A percentile compares a stretch with the other conserved stretches of the same genome.
Conservation (phyloP, 2,797 vertebrate species). For the Xenentodon cancila region DNA sequence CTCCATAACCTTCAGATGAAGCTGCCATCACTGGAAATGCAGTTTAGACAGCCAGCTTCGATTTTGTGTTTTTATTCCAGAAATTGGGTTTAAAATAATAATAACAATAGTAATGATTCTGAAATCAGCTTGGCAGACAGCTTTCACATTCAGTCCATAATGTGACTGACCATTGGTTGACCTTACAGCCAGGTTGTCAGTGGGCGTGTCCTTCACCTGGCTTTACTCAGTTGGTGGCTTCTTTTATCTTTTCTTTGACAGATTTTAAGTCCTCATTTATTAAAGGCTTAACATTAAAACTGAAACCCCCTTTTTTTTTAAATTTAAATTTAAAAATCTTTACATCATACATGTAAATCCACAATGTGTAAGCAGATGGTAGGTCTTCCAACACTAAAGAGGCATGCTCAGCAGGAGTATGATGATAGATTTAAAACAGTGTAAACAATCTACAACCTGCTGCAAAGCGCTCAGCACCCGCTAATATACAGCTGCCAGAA, state of each 20-base stretch:
- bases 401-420: slow-evolving; percentile 22
- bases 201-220: background rate
- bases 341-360: slow-evolving; percentile 18
- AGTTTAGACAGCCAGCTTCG: slow-evolving; percentile 23
- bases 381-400: slow-evolving; percentile 26
- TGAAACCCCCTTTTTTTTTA: background rate
- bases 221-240: background rate
- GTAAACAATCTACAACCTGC: slow-evolving; percentile 22
- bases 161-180: background rate
- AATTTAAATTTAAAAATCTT: background rate
- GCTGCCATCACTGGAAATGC: slow-evolving; percentile 33
- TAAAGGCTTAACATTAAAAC: background rate
- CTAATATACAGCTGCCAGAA: slow-evolving; percentile 12
- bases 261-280: background rate
- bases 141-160: slow-evolving; percentile 14
- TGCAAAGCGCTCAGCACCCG: slow-evolving; percentile 5
- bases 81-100: background rate
- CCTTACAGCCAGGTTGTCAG: background rate
- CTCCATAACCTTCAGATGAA: slow-evolving; percentile 58
- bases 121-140: background rate
- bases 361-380: slow-evolving; percentile 32
- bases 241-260: slow-evolving; percentile 5
- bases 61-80: slow-evolving; percentile 1
- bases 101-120: too few relatives aligned
- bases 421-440: slow-evolving; percentile 26